Conservation (phyloP, 2,113 vertebrate species). For the Malurus melanocephalus region DNA sequence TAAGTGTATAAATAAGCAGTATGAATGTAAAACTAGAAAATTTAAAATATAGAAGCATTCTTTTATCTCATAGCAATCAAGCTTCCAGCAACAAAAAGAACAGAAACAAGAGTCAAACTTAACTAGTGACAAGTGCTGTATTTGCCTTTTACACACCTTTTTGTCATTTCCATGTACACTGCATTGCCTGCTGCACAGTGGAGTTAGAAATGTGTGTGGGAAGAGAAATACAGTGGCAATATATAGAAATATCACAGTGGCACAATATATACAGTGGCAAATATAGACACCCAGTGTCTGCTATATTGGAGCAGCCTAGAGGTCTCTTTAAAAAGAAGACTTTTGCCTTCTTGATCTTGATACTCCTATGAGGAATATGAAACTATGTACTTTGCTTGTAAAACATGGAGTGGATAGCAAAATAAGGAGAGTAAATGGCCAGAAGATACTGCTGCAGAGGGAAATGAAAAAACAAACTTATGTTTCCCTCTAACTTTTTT, state of each 20-base stretch:
- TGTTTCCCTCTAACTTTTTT: not conserved
- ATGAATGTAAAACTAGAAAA: not conserved
- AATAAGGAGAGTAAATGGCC: not conserved
- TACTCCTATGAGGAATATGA: not conserved
- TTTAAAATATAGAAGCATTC: not conserved
- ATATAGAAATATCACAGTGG: no score
- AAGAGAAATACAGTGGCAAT: not conserved
- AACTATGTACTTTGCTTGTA: not conserved
- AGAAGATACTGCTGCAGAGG: not conserved
- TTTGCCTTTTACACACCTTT: no score
- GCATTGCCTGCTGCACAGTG: not conserved
- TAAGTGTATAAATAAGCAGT: not conserved
- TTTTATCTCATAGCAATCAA: not conserved
- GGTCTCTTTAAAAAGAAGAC: not conserved
- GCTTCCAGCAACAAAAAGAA: not conserved
- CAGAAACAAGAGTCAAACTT: not conserved
- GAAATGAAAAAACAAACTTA: not conserved
- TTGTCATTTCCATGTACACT: no score
- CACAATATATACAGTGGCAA: not conserved
- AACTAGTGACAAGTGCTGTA: not conserved
- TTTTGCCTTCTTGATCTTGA: not conserved
- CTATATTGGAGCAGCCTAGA: accelerated
- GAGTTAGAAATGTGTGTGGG: not conserved
- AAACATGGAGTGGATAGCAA: not conserved
- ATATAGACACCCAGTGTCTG: not conserved